Percentiles rank a stretch among this genome's conserved stretches.
Evolutionary conservation across 2,113 vertebrate species (phyloP).

Genomic region (Lepus europaeus): DNA sequence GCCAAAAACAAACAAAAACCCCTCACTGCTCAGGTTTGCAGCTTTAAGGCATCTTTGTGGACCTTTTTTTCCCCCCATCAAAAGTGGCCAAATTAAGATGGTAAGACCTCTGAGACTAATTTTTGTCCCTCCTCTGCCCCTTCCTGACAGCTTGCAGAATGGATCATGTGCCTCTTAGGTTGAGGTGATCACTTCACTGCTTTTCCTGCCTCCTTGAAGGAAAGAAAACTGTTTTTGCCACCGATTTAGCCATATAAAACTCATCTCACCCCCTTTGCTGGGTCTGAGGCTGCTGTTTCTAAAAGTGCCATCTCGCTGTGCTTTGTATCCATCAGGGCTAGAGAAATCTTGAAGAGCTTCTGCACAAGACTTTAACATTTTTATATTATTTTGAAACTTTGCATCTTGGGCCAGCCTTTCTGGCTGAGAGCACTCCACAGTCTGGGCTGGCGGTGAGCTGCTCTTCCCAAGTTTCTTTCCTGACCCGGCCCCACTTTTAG

Average conservation of each 20-base stretch:
- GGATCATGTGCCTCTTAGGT: constrained; percentile 44
- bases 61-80: background rate
- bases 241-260: too few relatives aligned
- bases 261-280: constrained; percentile 68
- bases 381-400: constrained; percentile 79
- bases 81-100: constrained; percentile 67
- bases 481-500: background rate
- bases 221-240: too few relatives aligned
- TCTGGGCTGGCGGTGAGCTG: constrained; percentile 66
- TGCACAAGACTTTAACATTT: constrained; percentile 73
- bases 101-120: background rate
- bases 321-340: constrained; percentile 17
- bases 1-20: constrained; percentile 60
- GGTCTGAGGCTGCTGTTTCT: constrained; percentile 80
- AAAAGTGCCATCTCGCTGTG: constrained; percentile 80
- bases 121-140: background rate
- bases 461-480: constrained; percentile 19
- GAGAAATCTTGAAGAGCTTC: background rate
- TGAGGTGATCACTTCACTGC: constrained; percentile 31
- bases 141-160: background rate
- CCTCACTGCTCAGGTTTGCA: constrained; percentile 73
- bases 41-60: constrained; percentile 77
- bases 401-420: constrained; percentile 30
- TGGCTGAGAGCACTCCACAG: constrained; percentile 57
- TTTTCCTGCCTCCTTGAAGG: too few relatives aligned